Percentiles rank a stretch among this genome's conserved stretches.
These are phyloP conservation scores for Brachylomia viminalis DNA, from an alignment of 2,888 invertebrate genomes.

Conservation along the genomic window DNA sequence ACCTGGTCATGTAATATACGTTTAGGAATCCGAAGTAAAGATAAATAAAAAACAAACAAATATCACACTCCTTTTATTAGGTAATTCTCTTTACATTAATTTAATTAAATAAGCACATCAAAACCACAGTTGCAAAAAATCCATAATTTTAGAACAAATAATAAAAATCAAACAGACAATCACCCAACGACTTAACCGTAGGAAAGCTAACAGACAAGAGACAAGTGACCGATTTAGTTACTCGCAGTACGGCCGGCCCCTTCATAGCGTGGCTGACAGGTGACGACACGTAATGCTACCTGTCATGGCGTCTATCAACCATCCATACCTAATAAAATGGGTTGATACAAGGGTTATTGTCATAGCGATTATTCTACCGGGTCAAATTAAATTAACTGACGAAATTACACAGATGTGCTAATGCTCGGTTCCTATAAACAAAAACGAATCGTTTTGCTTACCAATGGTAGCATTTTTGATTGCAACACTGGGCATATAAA, in stretches of 20 bases:
- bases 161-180: neutral
- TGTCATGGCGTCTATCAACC: neutral
- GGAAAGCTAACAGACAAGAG: neutral
- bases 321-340: neutral
- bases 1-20: constrained; percentile 26
- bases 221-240: neutral
- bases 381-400: neutral
- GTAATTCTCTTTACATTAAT: neutral
- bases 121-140: neutral
- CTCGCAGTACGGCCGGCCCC: neutral
- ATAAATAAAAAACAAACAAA: neutral
- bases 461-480: no score
- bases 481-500: no score
- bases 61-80: neutral
- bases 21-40: neutral
- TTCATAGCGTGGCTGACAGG: neutral
- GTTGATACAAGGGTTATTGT: neutral
- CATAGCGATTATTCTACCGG: neutral
- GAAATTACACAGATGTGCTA: neutral
- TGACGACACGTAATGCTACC: neutral
- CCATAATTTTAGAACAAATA: neutral
- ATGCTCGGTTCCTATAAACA: no score
- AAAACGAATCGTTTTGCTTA: no score
- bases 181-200: neutral
- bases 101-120: neutral